Evolutionary conservation across 1,140 invertebrate species (phyloP), one percentile per base, ranked within the genome.

Genomic region (Drosophila kohkoa): DNA sequence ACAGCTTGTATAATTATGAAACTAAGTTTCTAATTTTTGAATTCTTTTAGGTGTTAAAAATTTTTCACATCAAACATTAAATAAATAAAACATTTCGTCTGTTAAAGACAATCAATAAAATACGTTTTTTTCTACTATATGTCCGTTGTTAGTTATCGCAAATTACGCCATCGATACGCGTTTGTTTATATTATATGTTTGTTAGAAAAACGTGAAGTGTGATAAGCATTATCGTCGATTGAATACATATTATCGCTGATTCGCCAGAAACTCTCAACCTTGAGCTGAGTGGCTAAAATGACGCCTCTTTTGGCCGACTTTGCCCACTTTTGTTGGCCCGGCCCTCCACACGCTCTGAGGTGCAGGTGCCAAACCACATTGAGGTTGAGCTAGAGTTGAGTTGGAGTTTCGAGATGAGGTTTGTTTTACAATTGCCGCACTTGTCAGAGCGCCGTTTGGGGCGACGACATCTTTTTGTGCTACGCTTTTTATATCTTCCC

Each of bases 351-450:
- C 20, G 20, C 20, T 25, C 49, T 4, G n/a, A 10, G n/a, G 20
- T 20, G n/a, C 30, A 7, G 43, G 8, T 11, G 38, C 38, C 35
- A 38, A 10, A 3, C 35, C 8, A 38, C 20, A 25, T 32, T 32
- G 32, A 32, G 32, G 32, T 32, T 32, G 32, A 59, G 20, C 72
- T 69, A 25, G 20, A 25, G 20, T 64, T 48, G 38, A 43, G 41
- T 4, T 13, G 3, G 41, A 43, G 41, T 13, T 67, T 38, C 35
- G 35, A 66, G 65, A 79, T 77, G 71, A 73, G 76, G 64, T 59
- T 77, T 79, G 75, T 58, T 69, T 82, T 70, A 87, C 82, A 88
- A 87, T 87, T 88, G 83, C 63, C 80, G 82, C 83, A 88, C 82
- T 88, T 87, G 83, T 87, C 82, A 79, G 43, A 45, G 4, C 35